Evolutionary conservation across 2,888 invertebrate genomes (phyloP).

Genomic region (Lampropteryx suffumata): DNA sequence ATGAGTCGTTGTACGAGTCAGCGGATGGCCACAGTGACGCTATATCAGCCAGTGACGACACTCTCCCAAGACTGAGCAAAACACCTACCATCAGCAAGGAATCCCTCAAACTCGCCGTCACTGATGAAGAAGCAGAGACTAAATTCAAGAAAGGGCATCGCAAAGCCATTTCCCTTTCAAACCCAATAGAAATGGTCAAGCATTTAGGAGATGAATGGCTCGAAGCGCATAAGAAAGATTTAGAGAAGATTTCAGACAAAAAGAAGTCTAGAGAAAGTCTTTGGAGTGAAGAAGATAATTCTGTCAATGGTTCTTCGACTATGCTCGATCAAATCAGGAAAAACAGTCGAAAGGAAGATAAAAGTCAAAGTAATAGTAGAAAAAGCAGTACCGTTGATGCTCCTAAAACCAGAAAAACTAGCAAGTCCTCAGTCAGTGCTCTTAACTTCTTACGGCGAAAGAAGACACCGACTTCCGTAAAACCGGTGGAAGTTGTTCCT

Average conservation of each 20-base stretch:
- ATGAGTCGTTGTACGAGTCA: constrained; percentile 76
- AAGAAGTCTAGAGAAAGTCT: constrained; percentile 76
- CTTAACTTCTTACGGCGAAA: constrained; percentile 71
- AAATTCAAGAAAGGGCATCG: constrained; percentile 70
- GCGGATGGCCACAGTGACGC: constrained; percentile 76
- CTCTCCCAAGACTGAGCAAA: constrained; percentile 63
- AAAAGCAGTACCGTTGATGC: constrained; percentile 63
- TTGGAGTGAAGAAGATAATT: constrained; percentile 78
- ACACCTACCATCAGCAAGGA: constrained; percentile 76
- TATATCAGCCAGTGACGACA: constrained; percentile 73
- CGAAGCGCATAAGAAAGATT: constrained; percentile 63
- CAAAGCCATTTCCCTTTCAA: constrained; percentile 77
- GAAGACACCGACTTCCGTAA: constrained; percentile 66
- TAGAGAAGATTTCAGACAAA: constrained; percentile 67
- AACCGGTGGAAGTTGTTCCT: constrained; percentile 68
- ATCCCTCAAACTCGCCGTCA: constrained; percentile 72
- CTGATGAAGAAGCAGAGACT: constrained; percentile 72
- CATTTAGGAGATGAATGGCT: constrained; percentile 77
- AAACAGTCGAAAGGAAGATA: constrained; percentile 71
- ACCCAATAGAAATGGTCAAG: constrained; percentile 75
- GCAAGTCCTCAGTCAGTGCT: constrained; percentile 73
- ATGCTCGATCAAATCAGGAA: constrained; percentile 67
- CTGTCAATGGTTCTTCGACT: constrained; percentile 65
- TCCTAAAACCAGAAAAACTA: constrained; percentile 67
- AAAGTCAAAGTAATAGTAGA: constrained; percentile 54